Conservation (phyloP, 2,113 vertebrate species). For the Amblyopsis rosae region DNA sequence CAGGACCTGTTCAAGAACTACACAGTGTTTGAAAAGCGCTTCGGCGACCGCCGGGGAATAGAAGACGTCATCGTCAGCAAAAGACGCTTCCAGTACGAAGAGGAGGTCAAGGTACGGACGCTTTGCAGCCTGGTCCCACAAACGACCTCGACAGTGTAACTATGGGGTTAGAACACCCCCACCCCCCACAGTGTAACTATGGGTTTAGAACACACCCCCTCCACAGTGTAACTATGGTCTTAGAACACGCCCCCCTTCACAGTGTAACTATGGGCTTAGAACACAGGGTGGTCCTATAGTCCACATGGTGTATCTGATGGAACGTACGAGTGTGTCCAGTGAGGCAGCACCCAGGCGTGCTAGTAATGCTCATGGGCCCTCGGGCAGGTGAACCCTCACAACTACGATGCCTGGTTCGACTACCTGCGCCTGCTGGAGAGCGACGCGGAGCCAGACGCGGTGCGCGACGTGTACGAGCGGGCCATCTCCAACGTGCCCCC, state of each 20-base stretch:
- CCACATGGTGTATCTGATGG: no score
- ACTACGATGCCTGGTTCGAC: slow-evolving; percentile 97
- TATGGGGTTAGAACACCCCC: no score
- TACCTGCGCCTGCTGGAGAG: slow-evolving; percentile 95
- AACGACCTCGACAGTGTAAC: no score
- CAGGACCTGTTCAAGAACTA: slow-evolving; percentile 98
- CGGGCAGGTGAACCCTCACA: slow-evolving; percentile 91
- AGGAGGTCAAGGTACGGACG: slow-evolving; percentile 90
- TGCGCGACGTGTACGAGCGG: slow-evolving; percentile 92
- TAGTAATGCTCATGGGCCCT: not conserved
- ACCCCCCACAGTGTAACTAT: no score
- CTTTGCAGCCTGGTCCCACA: no score
- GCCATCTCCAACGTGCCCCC: slow-evolving; percentile 94
- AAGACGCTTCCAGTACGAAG: slow-evolving; percentile 95
- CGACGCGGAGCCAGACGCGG: slow-evolving; percentile 83
- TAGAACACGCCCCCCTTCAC: no score
- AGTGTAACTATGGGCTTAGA: no score
- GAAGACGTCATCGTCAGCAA: slow-evolving; percentile 98
- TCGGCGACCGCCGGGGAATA: slow-evolving; percentile 93
- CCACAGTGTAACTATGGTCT: no score
- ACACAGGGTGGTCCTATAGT: no score
- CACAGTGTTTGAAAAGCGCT: slow-evolving; percentile 98
- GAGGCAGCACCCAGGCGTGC: no score
- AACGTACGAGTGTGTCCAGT: no score
- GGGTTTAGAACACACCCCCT: no score